Evolutionary conservation across 1,140 invertebrate species (phyloP), one percentile per base, ranked within the genome.

Genomic region (Drosophila pallidifrons): DNA sequence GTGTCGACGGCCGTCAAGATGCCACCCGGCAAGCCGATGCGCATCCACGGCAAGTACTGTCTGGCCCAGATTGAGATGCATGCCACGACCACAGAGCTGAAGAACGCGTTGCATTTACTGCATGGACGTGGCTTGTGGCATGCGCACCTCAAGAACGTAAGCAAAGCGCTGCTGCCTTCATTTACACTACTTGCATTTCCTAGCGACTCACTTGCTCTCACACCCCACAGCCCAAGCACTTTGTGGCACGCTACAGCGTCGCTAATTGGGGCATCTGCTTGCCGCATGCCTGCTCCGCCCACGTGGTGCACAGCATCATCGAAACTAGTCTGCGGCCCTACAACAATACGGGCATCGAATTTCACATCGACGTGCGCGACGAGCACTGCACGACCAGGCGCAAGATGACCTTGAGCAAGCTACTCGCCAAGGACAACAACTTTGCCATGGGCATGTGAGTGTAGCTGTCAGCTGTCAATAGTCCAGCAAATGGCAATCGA

Each of bases 181-280:
- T 25, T 25, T 3, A 25, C 20, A 25, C 20, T 25, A 25, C 6
- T 32, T 32, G 5, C 5, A 7, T 49, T 13, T 28, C 10, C 51
- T 5, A 32, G 30, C 5, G 7, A 11, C n/a, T 7, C 1, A 7
- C 7, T 41, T 15, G n/a, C 30, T 45, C 1, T 20, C 5, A 10
- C 2, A 28, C 20, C 15, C n/a, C 15, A 5, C 91, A 96, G 95
- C 94, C 95, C 75, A 94, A 94, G 91, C 95, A 96, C 92, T 95
- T 96, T 91, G 93, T 95, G 86, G 95, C 95, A 61, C 94, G 94
- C 81, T 96, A 95, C 87, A 95, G 95, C 6, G 94, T 95, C 49
- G 88, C 95, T 45, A 95, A 95, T 70, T 96, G 95, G 95, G 96
- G 94, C 6, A 78, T 96, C 5, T 96, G 96, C 75, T 91, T 96